phyloP scores from a whole-genome alignment of 2,113 vertebrate species.

The Puma concolor region DNA sequence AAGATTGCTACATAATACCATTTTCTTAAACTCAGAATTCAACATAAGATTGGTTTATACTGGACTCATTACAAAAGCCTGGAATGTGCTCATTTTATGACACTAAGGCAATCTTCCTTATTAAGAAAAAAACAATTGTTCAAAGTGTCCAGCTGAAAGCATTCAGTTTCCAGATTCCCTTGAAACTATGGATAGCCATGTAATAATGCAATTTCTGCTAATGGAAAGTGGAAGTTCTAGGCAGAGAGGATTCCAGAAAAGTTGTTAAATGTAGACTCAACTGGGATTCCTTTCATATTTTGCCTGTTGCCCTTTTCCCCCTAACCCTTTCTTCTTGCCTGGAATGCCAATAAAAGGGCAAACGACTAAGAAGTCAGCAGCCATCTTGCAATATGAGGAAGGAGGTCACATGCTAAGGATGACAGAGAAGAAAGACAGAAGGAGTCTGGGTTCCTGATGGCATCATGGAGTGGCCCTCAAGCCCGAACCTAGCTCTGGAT shows the following conservation, averaged over 20 bases:
- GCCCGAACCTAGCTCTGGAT: background rate
- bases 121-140: background rate
- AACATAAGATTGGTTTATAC: background rate
- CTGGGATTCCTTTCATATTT: background rate
- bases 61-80: background rate
- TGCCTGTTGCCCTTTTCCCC: background rate
- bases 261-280: background rate
- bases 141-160: background rate
- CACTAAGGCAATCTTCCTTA: background rate
- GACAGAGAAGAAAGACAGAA: background rate
- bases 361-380: background rate
- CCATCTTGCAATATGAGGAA: background rate
- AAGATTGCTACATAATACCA: background rate
- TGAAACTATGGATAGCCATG: background rate
- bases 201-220: background rate
- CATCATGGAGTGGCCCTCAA: background rate
- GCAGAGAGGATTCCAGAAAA: background rate
- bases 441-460: background rate
- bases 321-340: background rate
- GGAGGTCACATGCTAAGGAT: background rate
- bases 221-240: background rate
- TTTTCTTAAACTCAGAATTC: slow-evolving; percentile 2
- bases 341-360: background rate
- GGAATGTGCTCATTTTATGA: background rate
- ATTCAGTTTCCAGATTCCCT: background rate